Base-by-base conservation (phyloP, 2,888 invertebrate genomes). In the Calephelis perditalis region DNA sequence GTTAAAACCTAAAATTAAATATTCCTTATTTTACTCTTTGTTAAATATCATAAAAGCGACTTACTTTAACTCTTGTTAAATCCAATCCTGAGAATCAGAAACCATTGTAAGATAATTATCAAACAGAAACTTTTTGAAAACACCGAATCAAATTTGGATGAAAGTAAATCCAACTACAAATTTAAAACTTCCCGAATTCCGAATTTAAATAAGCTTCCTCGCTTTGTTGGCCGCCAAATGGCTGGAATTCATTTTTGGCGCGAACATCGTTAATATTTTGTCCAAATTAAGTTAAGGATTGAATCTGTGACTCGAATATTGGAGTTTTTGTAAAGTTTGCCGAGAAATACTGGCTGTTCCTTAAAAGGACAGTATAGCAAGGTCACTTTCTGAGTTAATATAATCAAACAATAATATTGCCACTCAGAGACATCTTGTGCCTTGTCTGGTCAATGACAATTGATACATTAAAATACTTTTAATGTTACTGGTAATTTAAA, bases 181-280 rank as follows among this genome's bases (percentile, higher is more conserved):
- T 65, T 66, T 59, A 57, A 65, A 68, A 61, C 64, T 59, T 63
- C 64, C 57, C 59, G 43, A 56, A 64, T 62, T 64, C 62, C 58
- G 59, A 62, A 67, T 68, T 68, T 65, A 64, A 68, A 67, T 68
- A 52, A 52, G 49, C 26, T 52, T 52, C 8, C 40, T 40, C 56
- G 56, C 12, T 35, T 46, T 56, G 54, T 45, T 60, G 45, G 59
- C 52, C 52, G 61, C 65, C 35, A 66, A 68, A 65, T 67, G 68
- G 65, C 62, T 61, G 61, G 62, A 67, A 68, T 68, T 65, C 65
- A 66, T 67, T 68, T 64, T 45, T 56, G 56, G 60, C 63, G 64
- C 60, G 67, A 49, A 49, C 26, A 49, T 4, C 65, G 63, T 65
- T 67, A 66, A 62, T 65, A 65, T 67, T 64, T 65, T 61, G 64